Conservation (phyloP, 1,140 invertebrate species). For the Bombus fervidus region DNA sequence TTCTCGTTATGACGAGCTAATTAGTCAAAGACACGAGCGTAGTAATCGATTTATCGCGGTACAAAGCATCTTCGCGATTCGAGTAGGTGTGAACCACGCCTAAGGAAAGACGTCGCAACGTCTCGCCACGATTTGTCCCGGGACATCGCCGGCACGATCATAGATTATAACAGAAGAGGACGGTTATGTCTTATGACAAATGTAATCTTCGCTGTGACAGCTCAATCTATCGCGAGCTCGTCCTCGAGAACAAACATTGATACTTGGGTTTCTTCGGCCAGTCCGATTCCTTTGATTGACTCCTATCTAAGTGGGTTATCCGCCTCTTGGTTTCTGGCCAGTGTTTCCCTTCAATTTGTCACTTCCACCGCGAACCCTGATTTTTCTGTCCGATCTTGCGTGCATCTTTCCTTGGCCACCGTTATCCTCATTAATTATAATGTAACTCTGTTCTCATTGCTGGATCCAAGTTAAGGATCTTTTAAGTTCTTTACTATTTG, state of each 20-base stretch:
- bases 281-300: conserved; percentile 51
- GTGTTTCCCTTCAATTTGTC: conserved; percentile 39
- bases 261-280: conserved; percentile 26
- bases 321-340: not conserved
- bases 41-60: not conserved
- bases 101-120: conserved; percentile 3
- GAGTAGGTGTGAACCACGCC: conserved; percentile 44
- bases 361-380: not conserved
- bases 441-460: not conserved
- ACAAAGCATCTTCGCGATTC: not conserved
- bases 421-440: conserved; percentile 9
- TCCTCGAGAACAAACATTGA: conserved; percentile 53
- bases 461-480: no score
- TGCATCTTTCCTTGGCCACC: not conserved
- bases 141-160: conserved; percentile 46
- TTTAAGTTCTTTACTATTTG: no score
- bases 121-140: conserved; percentile 17
- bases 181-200: conserved; percentile 71
- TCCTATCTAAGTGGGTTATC: conserved; percentile 50
- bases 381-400: not conserved
- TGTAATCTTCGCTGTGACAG: conserved; percentile 71
- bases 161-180: conserved; percentile 58
- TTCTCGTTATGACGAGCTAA: not conserved
- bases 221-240: conserved; percentile 61
- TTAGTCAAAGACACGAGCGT: not conserved